Base-by-base conservation (phyloP, 2,888 invertebrate species). In the Dolichopus griseipennis region DNA sequence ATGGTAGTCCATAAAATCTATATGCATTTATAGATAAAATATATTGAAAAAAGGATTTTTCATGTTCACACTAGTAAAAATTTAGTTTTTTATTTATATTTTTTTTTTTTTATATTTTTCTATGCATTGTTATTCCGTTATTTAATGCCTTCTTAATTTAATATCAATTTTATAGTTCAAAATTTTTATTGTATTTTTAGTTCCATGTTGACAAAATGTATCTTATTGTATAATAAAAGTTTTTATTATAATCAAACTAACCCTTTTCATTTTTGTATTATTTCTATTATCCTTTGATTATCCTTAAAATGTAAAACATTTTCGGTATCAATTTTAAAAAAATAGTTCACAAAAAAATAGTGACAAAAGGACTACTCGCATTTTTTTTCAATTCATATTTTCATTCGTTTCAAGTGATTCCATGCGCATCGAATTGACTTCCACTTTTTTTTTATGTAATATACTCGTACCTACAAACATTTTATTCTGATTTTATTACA, bases 351-450 rank as follows among this genome's bases (percentile, higher is more conserved):
- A 41, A n/a, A n/a, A n/a, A n/a, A n/a, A n/a, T n/a, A n/a, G n/a
- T n/a, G n/a, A n/a, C 18, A 52, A 18, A 18, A 52, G 12, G 2
- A 52, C 2, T 12, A 4, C 9, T n/a, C 2, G 2, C 2, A 52
- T 2, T 18, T 6, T 43, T 52, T 52, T 52, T 18, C 52, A n/a
- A 52, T 18, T 52, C 52, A 52, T n/a, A n/a, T 52, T 52, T 52
- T 52, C n/a, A 52, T 52, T 52, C 52, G 6, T 52, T 52, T 52
- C 52, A 52, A 52, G 52, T 52, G 52, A 52, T 52, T n/a, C 52
- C 52, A 52, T 52, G 52, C 52, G 52, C 52, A 52, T 52, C 52
- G 52, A 52, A 52, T 52, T 52, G 52, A 52, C 52, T 52, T 52
- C 18, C 52, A 52, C 1, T 52, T 52, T 52, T 37, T 37, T 37